Conservation (phyloP, 2,888 invertebrate species). For the Argynnis bischoffii region DNA sequence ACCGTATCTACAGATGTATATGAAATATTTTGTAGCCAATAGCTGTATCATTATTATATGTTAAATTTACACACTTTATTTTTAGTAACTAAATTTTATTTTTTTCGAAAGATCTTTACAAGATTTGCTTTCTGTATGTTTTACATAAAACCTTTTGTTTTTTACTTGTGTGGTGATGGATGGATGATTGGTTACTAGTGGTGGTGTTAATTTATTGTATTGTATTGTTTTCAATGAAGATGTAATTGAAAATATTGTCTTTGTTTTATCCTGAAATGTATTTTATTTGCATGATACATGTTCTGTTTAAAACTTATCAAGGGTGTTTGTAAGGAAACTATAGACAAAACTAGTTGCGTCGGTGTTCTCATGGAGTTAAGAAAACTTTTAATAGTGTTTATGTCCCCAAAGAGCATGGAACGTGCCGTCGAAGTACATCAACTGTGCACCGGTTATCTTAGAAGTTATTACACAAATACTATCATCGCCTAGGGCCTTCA, state of each 20-base stretch:
- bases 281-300: conserved; percentile 15
- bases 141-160: too few relatives aligned
- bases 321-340: conserved; percentile 34
- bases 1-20: too few relatives aligned
- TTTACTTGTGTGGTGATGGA: too few relatives aligned
- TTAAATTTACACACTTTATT: too few relatives aligned
- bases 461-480: conserved; percentile 40
- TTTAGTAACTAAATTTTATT: too few relatives aligned
- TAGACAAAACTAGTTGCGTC: conserved; percentile 68
- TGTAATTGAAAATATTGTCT: background rate
- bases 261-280: background rate
- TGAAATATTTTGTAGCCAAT: too few relatives aligned
- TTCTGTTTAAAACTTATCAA: conserved; percentile 23
- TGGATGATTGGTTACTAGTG: too few relatives aligned
- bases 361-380: conserved; percentile 60
- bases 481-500: conserved; percentile 29
- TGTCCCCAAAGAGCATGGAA: conserved; percentile 43
- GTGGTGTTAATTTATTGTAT: background rate
- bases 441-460: conserved; percentile 43
- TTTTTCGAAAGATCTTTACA: too few relatives aligned
- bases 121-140: too few relatives aligned
- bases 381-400: conserved; percentile 77
- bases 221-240: background rate
- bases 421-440: conserved; percentile 43
- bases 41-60: too few relatives aligned